phyloP scores from a whole-genome alignment of 2,888 invertebrate genomes.

The Pammene aurita region DNA sequence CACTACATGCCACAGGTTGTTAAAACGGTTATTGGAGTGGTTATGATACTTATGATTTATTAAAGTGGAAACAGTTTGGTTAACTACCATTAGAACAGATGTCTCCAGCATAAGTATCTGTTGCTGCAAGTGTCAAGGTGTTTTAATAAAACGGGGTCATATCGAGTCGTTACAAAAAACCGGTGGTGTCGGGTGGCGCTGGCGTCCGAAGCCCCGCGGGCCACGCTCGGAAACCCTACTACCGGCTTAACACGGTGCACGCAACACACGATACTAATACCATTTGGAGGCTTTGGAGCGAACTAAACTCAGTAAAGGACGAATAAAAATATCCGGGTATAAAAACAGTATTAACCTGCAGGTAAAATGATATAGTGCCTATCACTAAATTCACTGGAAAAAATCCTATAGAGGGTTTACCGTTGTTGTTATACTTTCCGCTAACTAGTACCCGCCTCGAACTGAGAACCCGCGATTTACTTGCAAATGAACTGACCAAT shows the following conservation, averaged over 20 bases:
- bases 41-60: too few relatives aligned
- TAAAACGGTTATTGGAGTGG: too few relatives aligned
- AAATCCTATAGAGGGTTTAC: too few relatives aligned
- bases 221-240: constrained; percentile 70
- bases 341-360: neutral
- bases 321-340: constrained; percentile 15
- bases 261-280: constrained; percentile 57
- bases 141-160: neutral
- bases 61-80: neutral
- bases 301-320: constrained; percentile 28
- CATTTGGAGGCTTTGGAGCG: constrained; percentile 39
- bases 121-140: neutral
- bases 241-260: constrained; percentile 62
- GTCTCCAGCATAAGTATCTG: too few relatives aligned
- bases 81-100: too few relatives aligned
- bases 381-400: too few relatives aligned
- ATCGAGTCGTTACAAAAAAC: constrained; percentile 22
- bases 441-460: too few relatives aligned
- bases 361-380: too few relatives aligned
- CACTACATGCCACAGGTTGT: too few relatives aligned
- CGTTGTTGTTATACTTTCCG: too few relatives aligned
- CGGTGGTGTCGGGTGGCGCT: constrained; percentile 55
- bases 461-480: too few relatives aligned
- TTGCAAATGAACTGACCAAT: too few relatives aligned
- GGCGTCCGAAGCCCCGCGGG: constrained; percentile 58